A percentile compares a stretch with the other conserved stretches of the same genome.
These are phyloP conservation scores for Sus cebifrons DNA, from an alignment of 2,797 vertebrate species.

Conservation along the genomic window DNA sequence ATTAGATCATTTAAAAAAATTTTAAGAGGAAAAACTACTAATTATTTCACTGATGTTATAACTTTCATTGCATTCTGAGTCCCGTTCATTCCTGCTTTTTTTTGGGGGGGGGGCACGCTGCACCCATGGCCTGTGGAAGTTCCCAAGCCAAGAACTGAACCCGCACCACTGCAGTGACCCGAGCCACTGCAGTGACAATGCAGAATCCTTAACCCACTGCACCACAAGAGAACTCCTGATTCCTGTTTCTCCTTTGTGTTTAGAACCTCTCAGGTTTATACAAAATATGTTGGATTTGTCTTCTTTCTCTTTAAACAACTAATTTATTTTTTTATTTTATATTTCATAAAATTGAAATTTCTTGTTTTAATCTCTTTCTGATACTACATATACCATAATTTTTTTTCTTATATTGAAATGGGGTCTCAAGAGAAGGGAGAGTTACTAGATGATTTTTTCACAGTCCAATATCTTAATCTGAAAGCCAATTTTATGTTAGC, in stretches of 20 bases:
- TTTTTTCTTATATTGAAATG: neutral
- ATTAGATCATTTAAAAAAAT: neutral
- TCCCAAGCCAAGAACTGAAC: no score
- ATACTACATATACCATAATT: neutral
- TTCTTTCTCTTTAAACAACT: neutral
- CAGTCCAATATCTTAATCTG: neutral
- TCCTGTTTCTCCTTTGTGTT: neutral
- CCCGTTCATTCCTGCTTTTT: neutral
- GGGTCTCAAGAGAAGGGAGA: neutral
- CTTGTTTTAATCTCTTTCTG: neutral
- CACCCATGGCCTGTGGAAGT: no score
- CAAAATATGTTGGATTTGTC: neutral
- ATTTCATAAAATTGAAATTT: neutral
- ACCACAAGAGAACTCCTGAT: neutral
- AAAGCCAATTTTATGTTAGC: constrained; percentile 6
- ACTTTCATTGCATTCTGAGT: neutral
- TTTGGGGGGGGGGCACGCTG: no score
- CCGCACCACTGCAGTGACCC: no score
- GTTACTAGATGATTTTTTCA: neutral
- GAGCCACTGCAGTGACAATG: no score
- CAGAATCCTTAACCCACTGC: no score
- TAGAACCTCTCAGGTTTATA: neutral
- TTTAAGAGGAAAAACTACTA: neutral
- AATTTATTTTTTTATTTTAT: constrained; percentile 3
- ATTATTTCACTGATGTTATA: neutral